A percentile compares a stretch with the other conserved stretches of the same genome.
These are phyloP conservation scores for Mylabris phalerata DNA, from an alignment of 1,140 invertebrate species.

Conservation along the genomic window DNA sequence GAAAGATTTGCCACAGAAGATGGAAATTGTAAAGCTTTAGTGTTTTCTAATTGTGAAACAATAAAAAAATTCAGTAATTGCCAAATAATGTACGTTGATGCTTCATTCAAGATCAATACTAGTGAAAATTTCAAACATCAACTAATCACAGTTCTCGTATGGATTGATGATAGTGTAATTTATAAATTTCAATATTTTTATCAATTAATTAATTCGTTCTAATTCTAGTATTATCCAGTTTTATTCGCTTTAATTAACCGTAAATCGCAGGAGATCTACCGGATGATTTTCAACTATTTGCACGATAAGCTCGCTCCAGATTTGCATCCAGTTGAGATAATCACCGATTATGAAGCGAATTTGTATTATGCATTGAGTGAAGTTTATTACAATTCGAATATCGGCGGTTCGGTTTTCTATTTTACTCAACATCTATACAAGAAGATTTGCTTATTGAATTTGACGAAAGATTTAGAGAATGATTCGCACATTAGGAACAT, in stretches of 20 bases:
- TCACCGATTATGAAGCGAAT: conserved; percentile 35
- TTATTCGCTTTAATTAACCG: conserved; percentile 32
- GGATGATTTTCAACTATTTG: conserved; percentile 30
- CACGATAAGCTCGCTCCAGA: conserved; percentile 27
- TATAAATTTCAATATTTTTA: neutral
- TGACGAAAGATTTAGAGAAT: conserved; percentile 31
- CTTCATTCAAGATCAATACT: conserved; percentile 32
- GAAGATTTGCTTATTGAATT: conserved; percentile 32
- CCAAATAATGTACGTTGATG: conserved; percentile 36
- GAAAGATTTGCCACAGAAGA: conserved; percentile 28
- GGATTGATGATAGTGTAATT: conserved; percentile 34
- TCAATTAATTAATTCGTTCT: conserved; percentile 1
- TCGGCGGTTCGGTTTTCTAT: conserved; percentile 36
- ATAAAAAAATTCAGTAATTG: conserved; percentile 25
- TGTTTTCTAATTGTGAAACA: conserved; percentile 33
- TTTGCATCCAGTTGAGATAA: conserved; percentile 33
- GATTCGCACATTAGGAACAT: conserved; percentile 33
- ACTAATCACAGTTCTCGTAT: conserved; percentile 33
- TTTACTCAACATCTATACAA: conserved; percentile 37
- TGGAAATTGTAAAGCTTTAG: conserved; percentile 25
- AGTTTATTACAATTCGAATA: conserved; percentile 31
- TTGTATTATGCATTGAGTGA: conserved; percentile 34
- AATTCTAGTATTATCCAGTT: conserved; percentile 35
- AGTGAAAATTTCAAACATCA: conserved; percentile 30
- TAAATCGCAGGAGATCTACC: conserved; percentile 32